Evolutionary conservation across 2,113 vertebrate species (phyloP), one percentile per base, ranked within the genome.

Genomic region (Catharus fuscescens): DNA sequence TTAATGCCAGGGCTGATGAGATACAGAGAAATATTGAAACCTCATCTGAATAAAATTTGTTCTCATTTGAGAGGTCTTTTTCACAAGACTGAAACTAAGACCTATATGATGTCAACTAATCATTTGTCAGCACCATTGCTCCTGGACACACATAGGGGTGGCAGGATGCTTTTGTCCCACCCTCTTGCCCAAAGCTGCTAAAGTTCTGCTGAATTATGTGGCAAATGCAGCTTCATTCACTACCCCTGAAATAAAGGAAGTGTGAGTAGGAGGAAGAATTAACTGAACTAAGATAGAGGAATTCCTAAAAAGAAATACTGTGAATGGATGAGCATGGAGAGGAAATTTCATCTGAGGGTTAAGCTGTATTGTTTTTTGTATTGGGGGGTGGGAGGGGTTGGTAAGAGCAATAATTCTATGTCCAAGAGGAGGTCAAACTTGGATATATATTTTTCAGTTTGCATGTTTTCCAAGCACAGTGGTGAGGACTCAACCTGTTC

Each of bases 291-390:
- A 93, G 44, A 67, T 2, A 82, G 31, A 88, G 52, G 19, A 92
- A 88, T 73, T 93, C 56, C 60, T 88, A 64, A 29, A 82, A 93
- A n/a, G 52, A 95, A 91, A 28, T 52, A 42, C 20, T 86, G 19
- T 64, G 53, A 79, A 91, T 70, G 65, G 47, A 61, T 1, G 0
- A 70, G 28, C 12, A 73, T 61, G 25, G 31, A 87, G n/a, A 93
- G 31, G 23, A 92, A 80, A 29, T 24, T 66, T 31, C 11, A 5
- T 29, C 38, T 91, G 44, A 88, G 74, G 23, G n/a, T 66, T 54
- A 66, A 18, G 24, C 18, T 64, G 14, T 29, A 28, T 38, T 77
- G 16, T 3, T 80, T 86, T 79, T 56, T 38, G 11, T 32, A 15
- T 3, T 54, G 17, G 8, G 4, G 6, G 18, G 1, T 5, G 4